Conservation (phyloP, 2,888 invertebrate species). For the Platypus cylindrus region DNA sequence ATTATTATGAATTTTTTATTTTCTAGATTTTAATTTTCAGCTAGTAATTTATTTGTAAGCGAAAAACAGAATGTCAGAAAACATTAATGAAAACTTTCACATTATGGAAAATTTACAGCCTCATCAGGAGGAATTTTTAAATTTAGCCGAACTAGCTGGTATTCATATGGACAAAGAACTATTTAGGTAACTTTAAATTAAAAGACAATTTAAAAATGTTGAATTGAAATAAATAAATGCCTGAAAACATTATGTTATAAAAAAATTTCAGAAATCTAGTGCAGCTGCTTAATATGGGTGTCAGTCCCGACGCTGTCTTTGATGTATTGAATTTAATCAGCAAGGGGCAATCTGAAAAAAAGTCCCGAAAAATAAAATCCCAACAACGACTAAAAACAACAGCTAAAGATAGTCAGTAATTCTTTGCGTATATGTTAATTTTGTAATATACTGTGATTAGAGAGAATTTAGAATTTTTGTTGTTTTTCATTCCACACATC, state of each 20-base stretch:
- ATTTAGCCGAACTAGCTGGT: constrained; percentile 23
- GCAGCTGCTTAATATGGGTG: constrained; percentile 24
- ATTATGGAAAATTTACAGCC: constrained; percentile 17
- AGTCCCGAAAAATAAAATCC: constrained; percentile 2
- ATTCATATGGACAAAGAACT: constrained; percentile 22
- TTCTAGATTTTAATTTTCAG: too few relatives aligned
- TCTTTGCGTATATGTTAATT: too few relatives aligned
- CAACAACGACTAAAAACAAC: too few relatives aligned
- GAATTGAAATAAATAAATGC: too few relatives aligned
- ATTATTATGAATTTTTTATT: too few relatives aligned
- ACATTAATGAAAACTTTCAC: constrained; percentile 5
- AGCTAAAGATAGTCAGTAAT: too few relatives aligned
- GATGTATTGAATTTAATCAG: constrained; percentile 20
- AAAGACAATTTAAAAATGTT: background rate
- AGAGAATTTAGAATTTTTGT: too few relatives aligned
- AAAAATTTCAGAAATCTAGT: constrained; percentile 20
- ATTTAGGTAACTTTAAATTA: constrained; percentile 16
- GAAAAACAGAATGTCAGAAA: constrained; percentile 6
- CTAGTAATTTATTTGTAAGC: background rate
- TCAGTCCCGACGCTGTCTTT: constrained; percentile 22
- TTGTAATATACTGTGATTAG: too few relatives aligned
- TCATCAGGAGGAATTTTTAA: constrained; percentile 23
- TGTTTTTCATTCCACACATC: too few relatives aligned
- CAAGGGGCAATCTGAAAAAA: constrained; percentile 13
- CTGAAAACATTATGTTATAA: too few relatives aligned